Evolutionary conservation across 2,888 invertebrate species (phyloP).

Genomic region (Furcula furcula): DNA sequence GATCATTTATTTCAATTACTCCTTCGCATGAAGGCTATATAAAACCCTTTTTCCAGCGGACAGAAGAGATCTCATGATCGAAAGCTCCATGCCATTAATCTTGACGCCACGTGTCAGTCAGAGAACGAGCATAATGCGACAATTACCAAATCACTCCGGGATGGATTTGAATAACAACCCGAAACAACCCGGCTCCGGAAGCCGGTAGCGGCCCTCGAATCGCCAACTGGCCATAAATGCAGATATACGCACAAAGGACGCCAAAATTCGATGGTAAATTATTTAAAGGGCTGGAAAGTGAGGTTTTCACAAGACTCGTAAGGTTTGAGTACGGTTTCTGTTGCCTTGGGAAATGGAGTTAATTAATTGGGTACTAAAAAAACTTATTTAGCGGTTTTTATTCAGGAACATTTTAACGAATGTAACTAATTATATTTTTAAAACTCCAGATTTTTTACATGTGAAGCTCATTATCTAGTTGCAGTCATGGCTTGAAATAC

Average conservation of each 20-base stretch:
- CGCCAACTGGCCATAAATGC: conserved; percentile 27
- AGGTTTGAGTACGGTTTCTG: conserved; percentile 12
- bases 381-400: no score
- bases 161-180: conserved; percentile 27
- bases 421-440: no score
- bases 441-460: no score
- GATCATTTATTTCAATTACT: conserved; percentile 40
- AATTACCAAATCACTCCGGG: conserved; percentile 25
- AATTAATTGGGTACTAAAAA: conserved; percentile 10
- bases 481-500: no score
- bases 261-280: conserved; percentile 38
- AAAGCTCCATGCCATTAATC: conserved; percentile 35
- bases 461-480: no score
- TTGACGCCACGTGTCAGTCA: conserved; percentile 33
- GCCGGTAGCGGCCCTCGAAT: conserved; percentile 1
- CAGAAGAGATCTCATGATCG: conserved; percentile 18
- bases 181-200: no score
- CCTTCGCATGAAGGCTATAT: conserved; percentile 25
- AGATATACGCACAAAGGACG: conserved; percentile 26
- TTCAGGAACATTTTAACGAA: no score
- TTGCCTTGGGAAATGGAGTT: conserved; percentile 9
- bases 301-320: conserved; percentile 17
- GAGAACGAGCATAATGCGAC: conserved; percentile 34
- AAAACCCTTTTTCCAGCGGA: conserved; percentile 20
- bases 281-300: conserved; percentile 39